phyloP scores from a whole-genome alignment of 2,113 vertebrate genomes.

The Galeopterus variegatus region DNA sequence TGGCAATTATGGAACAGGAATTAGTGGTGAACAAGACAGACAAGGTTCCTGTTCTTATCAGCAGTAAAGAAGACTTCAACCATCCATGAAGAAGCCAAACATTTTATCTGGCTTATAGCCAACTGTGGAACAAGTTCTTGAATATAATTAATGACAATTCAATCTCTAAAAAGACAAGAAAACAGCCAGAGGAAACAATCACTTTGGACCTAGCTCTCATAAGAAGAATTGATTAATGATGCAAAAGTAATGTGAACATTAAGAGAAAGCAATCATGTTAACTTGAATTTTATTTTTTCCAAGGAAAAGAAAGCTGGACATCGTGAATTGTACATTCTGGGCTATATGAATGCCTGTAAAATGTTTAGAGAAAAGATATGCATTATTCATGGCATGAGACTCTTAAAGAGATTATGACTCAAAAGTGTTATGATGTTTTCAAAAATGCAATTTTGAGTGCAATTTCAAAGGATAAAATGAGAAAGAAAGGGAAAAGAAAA shows the following conservation, averaged over 20 bases:
- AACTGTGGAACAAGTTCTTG: background rate
- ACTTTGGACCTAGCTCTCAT: background rate
- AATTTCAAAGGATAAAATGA: conserved; percentile 79
- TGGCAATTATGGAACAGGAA: background rate
- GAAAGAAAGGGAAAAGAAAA: conserved; percentile 42
- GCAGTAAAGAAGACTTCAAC: background rate
- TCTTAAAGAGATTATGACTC: conserved; percentile 81
- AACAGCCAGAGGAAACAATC: conserved; percentile 21
- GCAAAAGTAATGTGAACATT: conserved; percentile 35
- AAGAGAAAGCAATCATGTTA: background rate
- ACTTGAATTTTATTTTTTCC: conserved; percentile 59
- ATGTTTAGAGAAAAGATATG: conserved; percentile 77
- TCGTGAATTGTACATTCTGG: conserved; percentile 27
- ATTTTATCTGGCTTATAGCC: conserved; percentile 31
- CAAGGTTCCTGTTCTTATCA: background rate
- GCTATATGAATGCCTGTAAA: conserved; percentile 68
- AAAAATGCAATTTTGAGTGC: conserved; percentile 75
- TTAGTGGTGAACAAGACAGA: background rate
- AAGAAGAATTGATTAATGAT: background rate
- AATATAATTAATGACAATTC: conserved; percentile 46
- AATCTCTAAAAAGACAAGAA: conserved; percentile 4
- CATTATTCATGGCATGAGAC: conserved; percentile 81
- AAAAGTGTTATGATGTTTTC: conserved; percentile 79
- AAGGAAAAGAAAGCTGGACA: conserved; percentile 28
- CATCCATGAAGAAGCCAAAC: background rate